These are phyloP conservation scores for Papilio polytes DNA, from an alignment of 1,140 invertebrate species.

Conservation along the genomic window DNA sequence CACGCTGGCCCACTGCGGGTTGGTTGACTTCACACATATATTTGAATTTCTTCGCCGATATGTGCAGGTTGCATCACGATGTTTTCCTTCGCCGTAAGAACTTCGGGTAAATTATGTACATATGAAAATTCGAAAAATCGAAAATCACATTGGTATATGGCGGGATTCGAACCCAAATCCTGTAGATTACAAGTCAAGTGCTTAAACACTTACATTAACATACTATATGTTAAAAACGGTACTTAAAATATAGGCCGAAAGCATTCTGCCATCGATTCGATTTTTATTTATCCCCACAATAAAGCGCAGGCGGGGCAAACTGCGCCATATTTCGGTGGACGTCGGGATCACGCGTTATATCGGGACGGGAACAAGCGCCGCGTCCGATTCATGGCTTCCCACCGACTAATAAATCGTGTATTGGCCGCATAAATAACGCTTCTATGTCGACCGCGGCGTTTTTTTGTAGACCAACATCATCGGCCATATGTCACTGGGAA, in stretches of 20 bases:
- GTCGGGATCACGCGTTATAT: conserved; percentile 52
- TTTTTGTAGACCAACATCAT: conserved; percentile 49
- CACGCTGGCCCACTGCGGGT: too few species aligned
- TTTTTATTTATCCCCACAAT: conserved; percentile 45
- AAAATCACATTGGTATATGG: too few species aligned
- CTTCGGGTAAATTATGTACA: too few species aligned
- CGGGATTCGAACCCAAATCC: too few species aligned
- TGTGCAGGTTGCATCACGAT: too few species aligned
- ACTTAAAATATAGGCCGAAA: conserved; percentile 22
- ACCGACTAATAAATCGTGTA: conserved; percentile 62
- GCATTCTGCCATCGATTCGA: conserved; percentile 15
- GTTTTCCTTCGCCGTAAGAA: too few species aligned
- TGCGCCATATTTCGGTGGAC: conserved; percentile 51
- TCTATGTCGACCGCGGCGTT: conserved; percentile 54
- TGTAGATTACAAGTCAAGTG: too few species aligned
- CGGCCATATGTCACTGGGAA: conserved; percentile 31
- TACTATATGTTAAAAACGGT: not conserved
- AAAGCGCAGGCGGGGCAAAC: conserved; percentile 45
- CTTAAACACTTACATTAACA: not conserved
- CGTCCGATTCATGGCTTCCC: conserved; percentile 60
- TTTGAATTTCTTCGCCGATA: too few species aligned
- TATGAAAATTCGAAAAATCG: too few species aligned
- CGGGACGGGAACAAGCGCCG: conserved; percentile 53
- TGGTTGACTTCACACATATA: too few species aligned
- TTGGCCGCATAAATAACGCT: conserved; percentile 59